Base-by-base conservation (phyloP, 2,888 invertebrate genomes). In the Agrotis segetum region DNA sequence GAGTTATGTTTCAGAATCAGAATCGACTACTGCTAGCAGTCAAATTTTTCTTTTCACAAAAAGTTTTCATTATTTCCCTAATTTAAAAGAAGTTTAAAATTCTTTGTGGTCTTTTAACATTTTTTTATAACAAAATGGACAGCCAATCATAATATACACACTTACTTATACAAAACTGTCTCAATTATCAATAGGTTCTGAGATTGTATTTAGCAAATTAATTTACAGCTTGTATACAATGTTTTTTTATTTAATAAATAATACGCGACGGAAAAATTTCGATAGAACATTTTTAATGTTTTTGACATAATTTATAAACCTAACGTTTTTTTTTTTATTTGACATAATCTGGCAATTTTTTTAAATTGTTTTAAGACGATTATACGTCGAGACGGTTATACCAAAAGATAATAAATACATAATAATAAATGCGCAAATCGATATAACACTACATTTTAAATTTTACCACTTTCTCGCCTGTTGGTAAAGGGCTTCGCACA, bases 91-190 rank as follows among this genome's bases (percentile, higher is more conserved):
- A 65, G 13, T 47, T 3, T 19, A 2, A 7, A 55, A n/a, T 62
- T 53, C 21, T 66, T 0, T 4, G 1, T 50, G 29, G 49, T 49
- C 1, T 50, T 66, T 67, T 49, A 40, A 14, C 11, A 2, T 0
- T 40, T 29, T 55, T 46, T 9, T 14, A 21, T 14, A 11, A 24
- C 29, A 55, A 66, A 74, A 65, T 81, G 65, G 70, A 72, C 74
- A 65, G 67, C 71, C 79, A 62, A 71, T 69, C 55, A 71, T 49
- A 67, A 69, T 62, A 74, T n/a, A n/a, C 71, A 75, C 60, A 61
- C 16, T 56, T 58, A 53, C n/a, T 19, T 59, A 19, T 0, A 21
- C 59, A 9, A 19, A n/a, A 16, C 47, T 16, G 14, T 56, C 50
- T 5, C 34, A 34, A 44, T 17, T 60, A 5, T 61, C 55, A 71